phyloP scores from a whole-genome alignment of 2,888 invertebrate species.

The Gymnoscelis rufifasciata region DNA sequence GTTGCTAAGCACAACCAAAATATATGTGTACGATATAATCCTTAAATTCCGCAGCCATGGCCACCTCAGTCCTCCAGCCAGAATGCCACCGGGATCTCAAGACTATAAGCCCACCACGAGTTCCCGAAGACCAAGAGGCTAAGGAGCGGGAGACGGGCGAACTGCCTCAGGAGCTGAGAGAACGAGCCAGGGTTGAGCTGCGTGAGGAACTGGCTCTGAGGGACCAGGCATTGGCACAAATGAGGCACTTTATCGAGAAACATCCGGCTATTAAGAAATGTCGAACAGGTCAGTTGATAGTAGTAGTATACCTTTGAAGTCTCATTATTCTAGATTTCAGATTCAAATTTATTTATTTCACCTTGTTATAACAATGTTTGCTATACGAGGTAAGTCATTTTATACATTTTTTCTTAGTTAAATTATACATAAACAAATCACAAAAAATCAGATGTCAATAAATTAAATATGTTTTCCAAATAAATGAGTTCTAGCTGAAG shows the following conservation, averaged over 20 bases:
- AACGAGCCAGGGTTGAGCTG: slow-evolving; percentile 84
- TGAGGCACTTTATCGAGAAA: slow-evolving; percentile 90
- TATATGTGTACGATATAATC: too few species aligned
- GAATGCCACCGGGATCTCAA: slow-evolving; percentile 60
- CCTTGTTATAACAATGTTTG: too few species aligned
- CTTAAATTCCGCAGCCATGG: slow-evolving; percentile 37
- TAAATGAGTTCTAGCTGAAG: too few species aligned
- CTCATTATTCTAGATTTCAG: too few species aligned
- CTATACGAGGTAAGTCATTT: too few species aligned
- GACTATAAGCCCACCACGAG: slow-evolving; percentile 47
- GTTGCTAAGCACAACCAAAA: too few species aligned
- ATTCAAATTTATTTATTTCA: too few species aligned
- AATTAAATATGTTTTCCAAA: too few species aligned
- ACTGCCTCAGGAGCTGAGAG: slow-evolving; percentile 77
- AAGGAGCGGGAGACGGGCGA: slow-evolving; percentile 68
- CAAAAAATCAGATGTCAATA: too few species aligned
- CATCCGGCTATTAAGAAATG: slow-evolving; percentile 90
- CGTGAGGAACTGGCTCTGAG: slow-evolving; percentile 88
- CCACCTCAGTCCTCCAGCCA: slow-evolving; percentile 69
- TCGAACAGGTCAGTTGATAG: slow-evolving; percentile 80
- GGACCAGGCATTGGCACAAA: slow-evolving; percentile 85
- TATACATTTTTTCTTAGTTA: too few species aligned
- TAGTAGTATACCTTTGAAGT: too few species aligned
- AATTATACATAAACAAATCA: too few species aligned
- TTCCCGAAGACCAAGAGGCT: slow-evolving; percentile 61